phyloP scores from a whole-genome alignment of 2,888 invertebrate genomes.

The Agrotis clavis region DNA sequence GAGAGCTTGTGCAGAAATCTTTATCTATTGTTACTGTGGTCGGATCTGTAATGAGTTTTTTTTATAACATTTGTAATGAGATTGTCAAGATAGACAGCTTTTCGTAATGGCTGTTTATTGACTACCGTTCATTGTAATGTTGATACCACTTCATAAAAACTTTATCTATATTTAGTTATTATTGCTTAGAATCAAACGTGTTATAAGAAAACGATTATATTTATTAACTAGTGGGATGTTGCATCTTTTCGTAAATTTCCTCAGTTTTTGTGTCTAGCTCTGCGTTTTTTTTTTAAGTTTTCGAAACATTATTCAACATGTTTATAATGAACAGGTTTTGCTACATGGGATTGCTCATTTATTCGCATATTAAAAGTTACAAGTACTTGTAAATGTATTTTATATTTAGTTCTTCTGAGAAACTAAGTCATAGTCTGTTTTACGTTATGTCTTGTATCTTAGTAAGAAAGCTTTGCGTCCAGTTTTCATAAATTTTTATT shows the following conservation, averaged over 20 bases:
- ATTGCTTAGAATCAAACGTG: constrained; percentile 55
- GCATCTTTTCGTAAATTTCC: constrained; percentile 49
- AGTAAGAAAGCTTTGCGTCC: constrained; percentile 39
- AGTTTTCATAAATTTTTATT: not conserved
- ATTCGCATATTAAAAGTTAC: constrained; percentile 59
- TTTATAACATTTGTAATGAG: constrained; percentile 73
- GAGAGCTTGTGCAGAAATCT: constrained; percentile 58
- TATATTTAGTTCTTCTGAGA: constrained; percentile 58
- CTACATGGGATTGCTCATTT: constrained; percentile 57
- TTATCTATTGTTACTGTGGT: constrained; percentile 68
- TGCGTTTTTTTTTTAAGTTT: constrained; percentile 49
- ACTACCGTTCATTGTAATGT: constrained; percentile 63
- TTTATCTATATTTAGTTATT: constrained; percentile 57
- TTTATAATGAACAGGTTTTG: constrained; percentile 58
- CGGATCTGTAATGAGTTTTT: constrained; percentile 73
- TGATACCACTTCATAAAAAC: constrained; percentile 61
- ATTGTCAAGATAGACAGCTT: constrained; percentile 71
- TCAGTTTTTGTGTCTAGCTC: constrained; percentile 47
- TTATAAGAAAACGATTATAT: constrained; percentile 63
- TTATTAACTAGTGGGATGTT: constrained; percentile 53
- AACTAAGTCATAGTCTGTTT: constrained; percentile 33
- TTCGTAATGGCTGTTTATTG: constrained; percentile 67
- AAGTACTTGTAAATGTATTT: constrained; percentile 59
- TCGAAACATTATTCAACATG: constrained; percentile 39
- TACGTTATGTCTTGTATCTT: constrained; percentile 37